Percentiles rank a stretch among this genome's conserved stretches.
These are phyloP conservation scores for Hyposmocoma kahamanoa DNA, from an alignment of 1,140 invertebrate species.

Conservation along the genomic window DNA sequence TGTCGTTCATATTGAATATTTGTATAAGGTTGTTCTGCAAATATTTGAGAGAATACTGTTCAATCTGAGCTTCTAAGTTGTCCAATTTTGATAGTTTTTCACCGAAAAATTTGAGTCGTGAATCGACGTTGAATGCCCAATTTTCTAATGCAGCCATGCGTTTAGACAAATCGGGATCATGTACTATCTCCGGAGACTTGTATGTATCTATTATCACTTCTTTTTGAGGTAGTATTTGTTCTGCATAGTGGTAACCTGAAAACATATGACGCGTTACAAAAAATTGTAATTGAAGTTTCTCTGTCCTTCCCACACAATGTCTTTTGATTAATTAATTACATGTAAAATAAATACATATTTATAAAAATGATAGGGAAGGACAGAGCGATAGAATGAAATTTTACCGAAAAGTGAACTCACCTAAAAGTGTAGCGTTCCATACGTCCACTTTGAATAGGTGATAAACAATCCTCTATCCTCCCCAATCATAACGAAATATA, in stretches of 20 bases:
- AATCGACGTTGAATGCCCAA: conserved; percentile 55
- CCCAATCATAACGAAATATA: conserved; percentile 21
- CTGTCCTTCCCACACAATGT: conserved; percentile 64
- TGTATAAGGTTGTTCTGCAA: conserved; percentile 56
- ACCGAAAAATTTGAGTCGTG: conserved; percentile 42
- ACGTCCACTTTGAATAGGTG: conserved; percentile 67
- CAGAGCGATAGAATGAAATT: conserved; percentile 49
- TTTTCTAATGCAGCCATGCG: conserved; percentile 52
- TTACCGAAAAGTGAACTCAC: conserved; percentile 51
- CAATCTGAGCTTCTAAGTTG: conserved; percentile 50
- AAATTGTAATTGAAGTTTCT: conserved; percentile 20
- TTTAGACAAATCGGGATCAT: conserved; percentile 43
- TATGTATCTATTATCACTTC: conserved; percentile 33
- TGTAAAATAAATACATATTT: background rate
- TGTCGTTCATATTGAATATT: conserved; percentile 40
- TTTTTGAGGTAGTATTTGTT: conserved; percentile 25
- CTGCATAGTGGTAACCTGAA: conserved; percentile 55
- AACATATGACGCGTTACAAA: conserved; percentile 12
- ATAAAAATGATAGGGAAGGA: conserved; percentile 52
- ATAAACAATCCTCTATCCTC: conserved; percentile 63
- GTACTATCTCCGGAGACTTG: conserved; percentile 39
- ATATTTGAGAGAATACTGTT: conserved; percentile 53
- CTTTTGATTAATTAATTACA: background rate
- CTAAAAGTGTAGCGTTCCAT: conserved; percentile 60
- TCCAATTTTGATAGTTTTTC: conserved; percentile 51